Evolutionary conservation across 2,113 vertebrate species (phyloP), one percentile per base, ranked within the genome.

Genomic region (Rhodinocichla rosea): DNA sequence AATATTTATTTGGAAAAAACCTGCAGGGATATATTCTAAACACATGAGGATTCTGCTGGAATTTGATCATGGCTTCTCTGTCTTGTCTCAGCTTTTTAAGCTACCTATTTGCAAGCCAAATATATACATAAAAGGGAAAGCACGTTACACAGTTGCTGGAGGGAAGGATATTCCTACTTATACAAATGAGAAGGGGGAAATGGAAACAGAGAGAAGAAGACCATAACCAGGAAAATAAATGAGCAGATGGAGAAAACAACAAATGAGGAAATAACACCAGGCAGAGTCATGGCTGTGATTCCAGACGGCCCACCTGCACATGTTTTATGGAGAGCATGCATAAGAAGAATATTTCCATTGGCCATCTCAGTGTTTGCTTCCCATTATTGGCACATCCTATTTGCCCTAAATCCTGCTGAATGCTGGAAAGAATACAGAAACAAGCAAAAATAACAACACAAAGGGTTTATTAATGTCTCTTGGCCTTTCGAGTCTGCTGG

Each of bases 81-180:
- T 53, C 87, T 89, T 92, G 74, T 59, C 88, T 92, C 86, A 83
- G 91, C 67, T 80, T 92, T 93, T 91, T 89, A 87, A 96, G 75
- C 82, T 85, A 91, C 75, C 73, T 94, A 97, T 96, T 96, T 97
- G 95, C 95, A 97, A 97, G 88, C 93, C 96, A 97, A 97, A 97
- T 94, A 62, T 52, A 95, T 91, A 96, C 93, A 96, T 95, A 95
- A 97, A 96, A 95, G 84, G 81, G 78, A 96, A 97, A 92, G 88
- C 83, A 90, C 75, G 92, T 97, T 96, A 94, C 59, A 47, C 83
- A 77, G 84, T 94, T 95, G 96, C 96, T 74, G 59, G 90, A 97
- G 95, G 94, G 92, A 83, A 94, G 96, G 95, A 91, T 95, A 95
- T 95, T 95, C 94, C 92, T 95, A 63, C 92, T 94, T 94, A 95